A percentile compares a stretch with the other conserved stretches of the same genome.
Evolutionary conservation across 35 echinoderm and acorn worm species (phyloP).

Genomic region (Strongylocentrotus purpuratus): DNA sequence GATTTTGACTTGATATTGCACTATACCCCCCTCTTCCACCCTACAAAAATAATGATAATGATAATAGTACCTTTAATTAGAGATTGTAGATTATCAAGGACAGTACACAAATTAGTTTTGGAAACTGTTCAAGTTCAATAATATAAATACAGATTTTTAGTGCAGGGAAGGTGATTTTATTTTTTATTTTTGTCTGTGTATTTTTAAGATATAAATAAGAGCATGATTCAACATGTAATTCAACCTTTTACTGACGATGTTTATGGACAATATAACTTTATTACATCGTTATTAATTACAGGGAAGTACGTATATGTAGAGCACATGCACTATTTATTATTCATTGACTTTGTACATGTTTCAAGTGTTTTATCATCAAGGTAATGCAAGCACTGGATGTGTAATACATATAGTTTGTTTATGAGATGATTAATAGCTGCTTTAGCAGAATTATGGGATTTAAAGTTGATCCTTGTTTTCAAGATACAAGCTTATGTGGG

Average conservation of each 20-base stretch:
- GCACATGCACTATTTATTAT: neutral
- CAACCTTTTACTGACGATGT: neutral
- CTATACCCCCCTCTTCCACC: too few species aligned
- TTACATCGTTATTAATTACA: neutral
- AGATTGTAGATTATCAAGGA: too few species aligned
- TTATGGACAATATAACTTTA: neutral
- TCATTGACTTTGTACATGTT: neutral
- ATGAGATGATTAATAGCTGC: neutral
- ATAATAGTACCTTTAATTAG: too few species aligned
- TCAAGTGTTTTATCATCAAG: neutral
- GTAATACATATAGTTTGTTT: neutral
- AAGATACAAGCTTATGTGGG: neutral
- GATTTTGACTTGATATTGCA: too few species aligned
- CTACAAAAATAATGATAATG: too few species aligned
- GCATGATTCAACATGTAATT: neutral
- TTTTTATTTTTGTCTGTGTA: neutral
- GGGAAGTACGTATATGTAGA: neutral
- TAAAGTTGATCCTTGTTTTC: neutral
- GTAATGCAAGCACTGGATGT: neutral
- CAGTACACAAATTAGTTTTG: too few species aligned
- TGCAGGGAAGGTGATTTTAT: neutral
- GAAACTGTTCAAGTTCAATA: too few species aligned
- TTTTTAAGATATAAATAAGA: neutral
- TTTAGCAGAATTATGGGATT: neutral
- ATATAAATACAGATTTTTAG: neutral